Evolutionary conservation across 2,888 invertebrate species (phyloP).

Genomic region (Heliconius ethilla): DNA sequence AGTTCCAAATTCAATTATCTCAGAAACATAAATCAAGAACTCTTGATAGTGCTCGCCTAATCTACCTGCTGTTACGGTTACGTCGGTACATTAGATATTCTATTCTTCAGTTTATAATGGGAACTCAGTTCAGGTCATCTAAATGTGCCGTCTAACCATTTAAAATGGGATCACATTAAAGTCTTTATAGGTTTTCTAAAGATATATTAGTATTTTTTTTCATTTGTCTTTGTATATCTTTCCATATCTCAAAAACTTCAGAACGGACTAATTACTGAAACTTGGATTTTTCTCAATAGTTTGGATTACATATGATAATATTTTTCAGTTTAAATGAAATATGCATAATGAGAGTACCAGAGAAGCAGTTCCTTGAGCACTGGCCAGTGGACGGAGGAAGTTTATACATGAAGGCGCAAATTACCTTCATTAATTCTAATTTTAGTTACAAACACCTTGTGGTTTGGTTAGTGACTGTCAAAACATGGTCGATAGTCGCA

Average conservation of each 20-base stretch:
- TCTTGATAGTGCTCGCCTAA: constrained; percentile 49
- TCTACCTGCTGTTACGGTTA: constrained; percentile 25
- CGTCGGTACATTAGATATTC: background rate
- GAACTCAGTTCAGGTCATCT: too few species aligned
- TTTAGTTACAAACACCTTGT: constrained; percentile 9
- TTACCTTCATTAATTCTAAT: constrained; percentile 24
- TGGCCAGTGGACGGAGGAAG: constrained; percentile 42
- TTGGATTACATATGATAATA: too few species aligned
- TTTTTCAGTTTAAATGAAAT: constrained; percentile 5
- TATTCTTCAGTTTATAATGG: background rate
- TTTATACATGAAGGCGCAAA: constrained; percentile 46
- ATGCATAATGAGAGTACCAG: background rate
- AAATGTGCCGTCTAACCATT: too few species aligned
- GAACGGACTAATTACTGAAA: too few species aligned
- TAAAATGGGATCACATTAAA: too few species aligned
- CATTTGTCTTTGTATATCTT: too few species aligned
- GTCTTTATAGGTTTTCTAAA: too few species aligned
- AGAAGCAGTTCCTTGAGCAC: constrained; percentile 24
- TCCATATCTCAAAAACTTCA: too few species aligned
- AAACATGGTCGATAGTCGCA: background rate
- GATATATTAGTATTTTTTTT: too few species aligned
- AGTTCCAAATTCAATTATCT: constrained; percentile 65
- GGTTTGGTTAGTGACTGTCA: background rate
- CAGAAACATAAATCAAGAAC: constrained; percentile 63
- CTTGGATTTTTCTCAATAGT: too few species aligned